Conservation (phyloP, 2,888 invertebrate genomes). For the Amblyjoppa proteus region DNA sequence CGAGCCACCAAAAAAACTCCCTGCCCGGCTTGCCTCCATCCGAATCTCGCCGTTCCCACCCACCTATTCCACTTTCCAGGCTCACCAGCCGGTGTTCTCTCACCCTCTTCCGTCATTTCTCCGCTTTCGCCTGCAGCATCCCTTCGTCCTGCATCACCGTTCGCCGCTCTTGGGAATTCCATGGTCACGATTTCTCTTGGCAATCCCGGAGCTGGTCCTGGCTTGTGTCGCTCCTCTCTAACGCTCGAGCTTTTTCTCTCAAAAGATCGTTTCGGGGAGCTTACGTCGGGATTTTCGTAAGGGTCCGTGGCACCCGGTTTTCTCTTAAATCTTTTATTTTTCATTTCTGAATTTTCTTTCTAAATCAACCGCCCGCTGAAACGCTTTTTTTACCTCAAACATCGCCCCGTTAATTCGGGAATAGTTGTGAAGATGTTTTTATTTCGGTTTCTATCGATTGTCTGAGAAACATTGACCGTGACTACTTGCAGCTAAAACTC, state of each 20-base stretch:
- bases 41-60: constrained; percentile 43
- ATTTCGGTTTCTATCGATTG: neutral
- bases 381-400: too few relatives aligned
- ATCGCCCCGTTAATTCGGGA: too few relatives aligned
- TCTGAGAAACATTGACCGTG: neutral
- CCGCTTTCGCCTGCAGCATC: constrained; percentile 51
- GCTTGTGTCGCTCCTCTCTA: constrained; percentile 22
- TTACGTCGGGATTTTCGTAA: constrained; percentile 32
- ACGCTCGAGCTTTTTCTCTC: constrained; percentile 22
- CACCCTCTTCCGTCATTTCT: constrained; percentile 39
- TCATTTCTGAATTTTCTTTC: neutral
- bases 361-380: neutral
- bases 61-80: constrained; percentile 52
- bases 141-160: constrained; percentile 12
- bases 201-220: constrained; percentile 64
- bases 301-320: constrained; percentile 13
- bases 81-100: constrained; percentile 29
- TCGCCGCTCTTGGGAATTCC: constrained; percentile 65
- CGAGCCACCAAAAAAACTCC: constrained; percentile 71
- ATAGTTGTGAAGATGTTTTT: too few relatives aligned
- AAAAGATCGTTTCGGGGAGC: constrained; percentile 41
- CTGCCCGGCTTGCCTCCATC: constrained; percentile 45
- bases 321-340: neutral
- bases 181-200: constrained; percentile 70
- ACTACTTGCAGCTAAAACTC: neutral